A percentile compares a stretch with the other conserved stretches of the same genome.
Evolutionary conservation across 2,888 invertebrate species (phyloP).

Genomic region (Eupithecia vulgata): DNA sequence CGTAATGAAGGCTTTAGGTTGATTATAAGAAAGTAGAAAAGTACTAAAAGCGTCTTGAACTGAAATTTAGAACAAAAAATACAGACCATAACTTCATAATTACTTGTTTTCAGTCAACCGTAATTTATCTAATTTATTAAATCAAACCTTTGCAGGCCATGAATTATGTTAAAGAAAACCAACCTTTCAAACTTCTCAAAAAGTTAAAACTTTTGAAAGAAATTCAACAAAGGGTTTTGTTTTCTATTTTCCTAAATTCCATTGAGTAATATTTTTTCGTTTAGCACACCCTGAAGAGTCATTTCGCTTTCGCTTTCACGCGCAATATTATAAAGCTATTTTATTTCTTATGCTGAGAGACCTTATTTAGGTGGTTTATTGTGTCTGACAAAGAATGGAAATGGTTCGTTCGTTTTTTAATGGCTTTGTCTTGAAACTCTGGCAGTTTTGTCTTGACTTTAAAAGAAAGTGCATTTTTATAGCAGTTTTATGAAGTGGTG

Average conservation of each 20-base stretch:
- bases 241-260: constrained; percentile 65
- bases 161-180: constrained; percentile 25
- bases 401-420: constrained; percentile 42
- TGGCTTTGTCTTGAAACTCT: constrained; percentile 10
- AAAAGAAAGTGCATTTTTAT: constrained; percentile 20
- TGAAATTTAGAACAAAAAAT: background rate
- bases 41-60: background rate
- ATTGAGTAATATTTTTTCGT: constrained; percentile 66
- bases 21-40: background rate
- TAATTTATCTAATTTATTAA: constrained; percentile 14
- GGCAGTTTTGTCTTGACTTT: constrained; percentile 26
- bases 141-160: constrained; percentile 3
- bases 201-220: constrained; percentile 41
- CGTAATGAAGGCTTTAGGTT: no score
- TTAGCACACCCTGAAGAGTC: constrained; percentile 70
- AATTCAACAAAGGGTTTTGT: constrained; percentile 56
- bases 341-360: constrained; percentile 56
- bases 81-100: background rate
- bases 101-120: background rate
- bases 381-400: constrained; percentile 51
- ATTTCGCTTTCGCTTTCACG: constrained; percentile 66
- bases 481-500: background rate
- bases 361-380: constrained; percentile 51
- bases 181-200: constrained; percentile 18
- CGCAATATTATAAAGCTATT: constrained; percentile 62